Evolutionary conservation across 2,888 invertebrate genomes (phyloP).

Genomic region (Spialia ferax): DNA sequence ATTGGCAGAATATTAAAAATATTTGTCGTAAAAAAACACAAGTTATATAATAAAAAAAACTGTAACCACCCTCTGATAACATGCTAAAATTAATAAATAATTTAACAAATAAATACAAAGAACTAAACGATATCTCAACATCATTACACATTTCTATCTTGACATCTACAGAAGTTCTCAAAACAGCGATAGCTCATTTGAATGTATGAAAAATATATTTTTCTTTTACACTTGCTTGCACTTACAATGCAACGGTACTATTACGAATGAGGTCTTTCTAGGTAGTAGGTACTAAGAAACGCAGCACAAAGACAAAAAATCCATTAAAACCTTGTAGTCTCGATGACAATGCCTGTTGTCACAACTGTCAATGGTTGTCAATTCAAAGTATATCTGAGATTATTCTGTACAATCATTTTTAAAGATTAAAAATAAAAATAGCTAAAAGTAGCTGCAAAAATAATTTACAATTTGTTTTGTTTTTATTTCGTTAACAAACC

Average conservation of each 20-base stretch:
- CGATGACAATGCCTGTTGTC: conserved; percentile 43
- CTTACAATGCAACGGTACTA: conserved; percentile 72
- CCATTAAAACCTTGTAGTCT: conserved; percentile 53
- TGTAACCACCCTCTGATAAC: conserved; percentile 18
- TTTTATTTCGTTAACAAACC: too few species aligned
- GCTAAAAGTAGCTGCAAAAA: too few species aligned
- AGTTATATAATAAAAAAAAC: not conserved
- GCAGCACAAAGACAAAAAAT: conserved; percentile 74
- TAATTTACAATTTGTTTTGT: too few species aligned
- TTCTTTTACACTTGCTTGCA: conserved; percentile 83
- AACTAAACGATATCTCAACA: conserved; percentile 2
- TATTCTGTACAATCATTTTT: too few species aligned
- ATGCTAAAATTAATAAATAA: conserved; percentile 25
- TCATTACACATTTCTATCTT: too few species aligned
- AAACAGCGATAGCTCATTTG: conserved; percentile 64
- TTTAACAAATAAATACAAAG: conserved; percentile 1
- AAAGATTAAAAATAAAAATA: too few species aligned
- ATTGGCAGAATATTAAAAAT: not conserved
- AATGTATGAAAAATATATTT: conserved; percentile 50
- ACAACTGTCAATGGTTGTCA: not conserved
- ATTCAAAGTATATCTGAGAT: too few species aligned
- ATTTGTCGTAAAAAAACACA: not conserved
- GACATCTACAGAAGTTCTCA: conserved; percentile 53
- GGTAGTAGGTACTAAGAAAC: conserved; percentile 60
- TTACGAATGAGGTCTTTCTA: conserved; percentile 56